Base-by-base conservation (phyloP, 1,140 invertebrate genomes). In the Oreohelix idahoensis region DNA sequence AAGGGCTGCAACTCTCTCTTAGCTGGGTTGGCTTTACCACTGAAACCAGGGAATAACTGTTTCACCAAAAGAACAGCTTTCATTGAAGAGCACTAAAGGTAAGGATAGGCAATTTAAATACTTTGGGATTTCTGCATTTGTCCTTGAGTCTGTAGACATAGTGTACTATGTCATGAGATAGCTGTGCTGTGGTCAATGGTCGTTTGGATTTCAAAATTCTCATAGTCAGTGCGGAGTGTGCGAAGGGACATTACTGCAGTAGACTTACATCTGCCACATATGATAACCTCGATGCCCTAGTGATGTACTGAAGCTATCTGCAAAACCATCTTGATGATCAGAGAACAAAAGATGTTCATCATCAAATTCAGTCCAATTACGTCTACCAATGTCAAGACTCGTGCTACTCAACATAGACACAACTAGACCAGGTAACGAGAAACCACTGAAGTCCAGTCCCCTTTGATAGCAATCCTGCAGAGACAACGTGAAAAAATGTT, bases 291-390 rank as follows among this genome's bases (percentile, higher is more conserved):
- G 10, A 49, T 11, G 17, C 17, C 45, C 17, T 49, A 8, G 45
- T 49, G 45, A 49, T 49, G 45, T 11, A 49, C 70, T 36, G 36
- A 38, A 35, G 36, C 36, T 73, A 10, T 79, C 53, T 35, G 74
- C 45, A 51, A 26, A 45, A 42, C 63, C 53, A 17, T 58, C 77
- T n/a, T 32, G 23, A 38, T 39, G 51, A 45, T 84, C 84, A 26
- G 87, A 76, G 70, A 84, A 86, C 20, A 84, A 74, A 20, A 88
- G 78, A 74, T 84, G 86, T 69, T 89, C 88, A 82, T 87, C 88
- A 38, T 81, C 81, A 38, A 85, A 39, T 75, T 82, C 76, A 32
- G 82, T 79, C 26, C 84, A 45, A 45, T 79, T 80, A 15, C 70
- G 78, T 29, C 69, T 76, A 66, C 82, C 83, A 36, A 84, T 73